Evolutionary conservation across 2,888 invertebrate species (phyloP).

Genomic region (Cantharis nigra): DNA sequence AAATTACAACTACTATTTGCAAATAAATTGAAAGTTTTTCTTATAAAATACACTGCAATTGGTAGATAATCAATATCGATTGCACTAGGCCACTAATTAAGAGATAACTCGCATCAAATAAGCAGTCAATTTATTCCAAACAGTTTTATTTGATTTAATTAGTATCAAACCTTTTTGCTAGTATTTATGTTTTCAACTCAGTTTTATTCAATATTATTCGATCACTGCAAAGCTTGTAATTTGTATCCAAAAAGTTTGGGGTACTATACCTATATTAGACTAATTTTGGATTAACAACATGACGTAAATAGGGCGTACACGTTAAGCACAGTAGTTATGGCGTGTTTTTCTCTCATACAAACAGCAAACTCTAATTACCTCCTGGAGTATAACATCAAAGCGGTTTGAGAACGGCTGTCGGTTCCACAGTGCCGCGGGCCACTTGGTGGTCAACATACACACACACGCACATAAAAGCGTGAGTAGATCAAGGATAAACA

Average conservation of each 20-base stretch:
- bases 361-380: slow-evolving; percentile 44
- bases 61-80: not conserved
- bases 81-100: not conserved
- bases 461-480: slow-evolving; percentile 15
- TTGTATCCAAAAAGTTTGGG: not conserved
- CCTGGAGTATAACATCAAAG: slow-evolving; percentile 45
- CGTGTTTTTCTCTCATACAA: slow-evolving; percentile 38
- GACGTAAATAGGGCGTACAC: not conserved
- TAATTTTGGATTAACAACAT: not conserved
- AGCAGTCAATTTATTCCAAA: not conserved
- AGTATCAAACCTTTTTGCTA: not conserved
- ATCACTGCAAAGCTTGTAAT: not conserved
- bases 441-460: slow-evolving; percentile 36
- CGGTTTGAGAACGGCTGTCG: slow-evolving; percentile 41
- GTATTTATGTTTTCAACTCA: not conserved
- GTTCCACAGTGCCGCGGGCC: slow-evolving; percentile 37
- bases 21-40: not conserved
- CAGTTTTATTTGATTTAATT: not conserved
- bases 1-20: no score
- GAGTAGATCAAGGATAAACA: slow-evolving; percentile 33
- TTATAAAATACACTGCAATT: not conserved
- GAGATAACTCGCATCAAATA: not conserved
- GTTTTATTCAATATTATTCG: not conserved
- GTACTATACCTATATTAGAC: not conserved
- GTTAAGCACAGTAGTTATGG: not conserved